phyloP scores from a whole-genome alignment of 2,113 vertebrate genomes.

The Apodemus speciosus region DNA sequence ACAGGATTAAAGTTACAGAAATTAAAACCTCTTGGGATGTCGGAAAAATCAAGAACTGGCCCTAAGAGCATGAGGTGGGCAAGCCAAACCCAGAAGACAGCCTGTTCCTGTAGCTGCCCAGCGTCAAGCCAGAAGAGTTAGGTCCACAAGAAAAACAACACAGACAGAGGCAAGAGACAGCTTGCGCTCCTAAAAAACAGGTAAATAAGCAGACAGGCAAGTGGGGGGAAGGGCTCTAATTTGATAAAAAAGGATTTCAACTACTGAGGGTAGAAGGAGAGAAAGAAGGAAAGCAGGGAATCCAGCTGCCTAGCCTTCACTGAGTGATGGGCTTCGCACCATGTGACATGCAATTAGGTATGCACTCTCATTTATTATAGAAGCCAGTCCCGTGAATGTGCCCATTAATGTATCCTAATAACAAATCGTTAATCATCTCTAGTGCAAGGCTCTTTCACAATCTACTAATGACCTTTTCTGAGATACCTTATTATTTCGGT shows the following conservation, averaged over 20 bases:
- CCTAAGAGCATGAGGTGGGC: background rate
- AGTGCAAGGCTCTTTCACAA: slow-evolving; percentile 19
- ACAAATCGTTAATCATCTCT: slow-evolving; percentile 43
- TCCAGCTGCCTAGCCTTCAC: background rate
- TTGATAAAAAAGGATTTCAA: background rate
- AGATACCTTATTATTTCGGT: background rate
- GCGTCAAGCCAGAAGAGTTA: background rate
- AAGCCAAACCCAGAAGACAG: background rate
- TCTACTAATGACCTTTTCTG: slow-evolving; percentile 38
- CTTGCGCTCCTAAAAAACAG: background rate
- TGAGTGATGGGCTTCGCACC: background rate
- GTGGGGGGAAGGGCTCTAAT: background rate
- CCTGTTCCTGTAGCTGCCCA: too few species aligned
- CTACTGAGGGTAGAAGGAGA: background rate
- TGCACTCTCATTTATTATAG: slow-evolving; percentile 26
- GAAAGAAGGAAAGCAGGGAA: background rate
- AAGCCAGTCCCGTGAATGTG: slow-evolving; percentile 6
- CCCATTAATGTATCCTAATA: slow-evolving; percentile 27
- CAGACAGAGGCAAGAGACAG: background rate
- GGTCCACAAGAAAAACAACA: background rate
- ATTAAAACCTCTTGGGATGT: background rate
- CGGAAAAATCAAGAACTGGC: background rate
- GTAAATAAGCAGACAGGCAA: background rate
- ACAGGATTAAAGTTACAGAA: background rate
- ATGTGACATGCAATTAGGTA: background rate